Conservation (phyloP, 2,797 vertebrate genomes). For the Columba guinea region DNA sequence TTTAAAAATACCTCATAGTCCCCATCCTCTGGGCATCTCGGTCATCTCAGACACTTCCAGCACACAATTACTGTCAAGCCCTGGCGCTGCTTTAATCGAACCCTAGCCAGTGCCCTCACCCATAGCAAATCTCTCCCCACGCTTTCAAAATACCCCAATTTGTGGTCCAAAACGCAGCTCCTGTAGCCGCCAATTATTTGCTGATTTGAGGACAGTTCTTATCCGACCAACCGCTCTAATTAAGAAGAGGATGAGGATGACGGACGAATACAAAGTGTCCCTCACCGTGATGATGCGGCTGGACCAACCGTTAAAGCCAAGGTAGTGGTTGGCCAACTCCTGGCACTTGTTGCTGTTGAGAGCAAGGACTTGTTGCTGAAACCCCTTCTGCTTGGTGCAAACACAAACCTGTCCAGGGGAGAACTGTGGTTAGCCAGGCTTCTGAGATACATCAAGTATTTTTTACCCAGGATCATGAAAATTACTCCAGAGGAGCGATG, state of each 20-base stretch:
- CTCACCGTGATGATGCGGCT: slow-evolving; percentile 84
- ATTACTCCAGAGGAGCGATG: background rate
- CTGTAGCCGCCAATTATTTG: background rate
- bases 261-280: background rate
- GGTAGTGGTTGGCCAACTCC: slow-evolving; percentile 86
- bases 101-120: background rate
- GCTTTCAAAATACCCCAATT: background rate
- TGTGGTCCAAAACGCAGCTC: background rate
- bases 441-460: background rate
- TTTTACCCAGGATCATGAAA: background rate
- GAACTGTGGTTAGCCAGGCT: background rate
- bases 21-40: background rate
- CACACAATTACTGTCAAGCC: background rate
- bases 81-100: background rate
- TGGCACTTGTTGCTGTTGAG: slow-evolving; percentile 82
- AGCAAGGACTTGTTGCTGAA: slow-evolving; percentile 43
- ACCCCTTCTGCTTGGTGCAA: slow-evolving; percentile 74
- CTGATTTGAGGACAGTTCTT: background rate
- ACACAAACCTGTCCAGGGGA: slow-evolving; percentile 78
- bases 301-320: slow-evolving; percentile 88
- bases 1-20: background rate
- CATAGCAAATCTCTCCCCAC: background rate
- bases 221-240: background rate
- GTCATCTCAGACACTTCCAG: background rate
- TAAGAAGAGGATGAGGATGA: background rate